Evolutionary conservation across 2,888 invertebrate genomes (phyloP).

Genomic region (Pilophorus perplexus): DNA sequence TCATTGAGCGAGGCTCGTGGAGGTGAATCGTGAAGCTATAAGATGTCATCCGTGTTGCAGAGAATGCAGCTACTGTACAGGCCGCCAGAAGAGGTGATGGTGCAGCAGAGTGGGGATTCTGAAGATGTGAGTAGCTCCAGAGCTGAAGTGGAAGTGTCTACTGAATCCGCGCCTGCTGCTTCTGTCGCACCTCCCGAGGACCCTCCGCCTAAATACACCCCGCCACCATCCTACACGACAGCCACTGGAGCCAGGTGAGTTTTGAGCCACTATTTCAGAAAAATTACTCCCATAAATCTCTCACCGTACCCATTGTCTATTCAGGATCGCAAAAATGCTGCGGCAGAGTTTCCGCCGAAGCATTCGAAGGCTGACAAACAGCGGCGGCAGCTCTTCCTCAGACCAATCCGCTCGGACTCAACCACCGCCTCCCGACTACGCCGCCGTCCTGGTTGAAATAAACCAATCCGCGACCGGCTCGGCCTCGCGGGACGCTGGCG

Average conservation of each 20-base stretch:
- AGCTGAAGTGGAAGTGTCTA: background rate
- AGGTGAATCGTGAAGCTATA: no score
- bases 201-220: slow-evolving; percentile 77
- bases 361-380: slow-evolving; percentile 61
- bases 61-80: slow-evolving; percentile 80
- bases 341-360: slow-evolving; percentile 76
- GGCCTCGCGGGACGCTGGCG: slow-evolving; percentile 55
- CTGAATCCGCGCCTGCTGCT: slow-evolving; percentile 47
- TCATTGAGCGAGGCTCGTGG: no score
- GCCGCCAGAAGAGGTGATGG: slow-evolving; percentile 56
- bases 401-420: slow-evolving; percentile 44
- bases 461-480: slow-evolving; percentile 52
- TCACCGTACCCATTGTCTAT: no score
- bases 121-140: background rate
- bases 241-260: slow-evolving; percentile 72
- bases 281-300: no score
- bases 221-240: slow-evolving; percentile 88
- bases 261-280: no score
- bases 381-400: slow-evolving; percentile 9
- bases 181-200: slow-evolving; percentile 45
- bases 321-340: slow-evolving; percentile 67
- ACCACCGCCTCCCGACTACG: slow-evolving; percentile 63
- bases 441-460: slow-evolving; percentile 63
- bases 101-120: background rate
- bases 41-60: no score